Evolutionary conservation across 2,113 vertebrate species (phyloP).

Genomic region (Salminus brasiliensis): DNA sequence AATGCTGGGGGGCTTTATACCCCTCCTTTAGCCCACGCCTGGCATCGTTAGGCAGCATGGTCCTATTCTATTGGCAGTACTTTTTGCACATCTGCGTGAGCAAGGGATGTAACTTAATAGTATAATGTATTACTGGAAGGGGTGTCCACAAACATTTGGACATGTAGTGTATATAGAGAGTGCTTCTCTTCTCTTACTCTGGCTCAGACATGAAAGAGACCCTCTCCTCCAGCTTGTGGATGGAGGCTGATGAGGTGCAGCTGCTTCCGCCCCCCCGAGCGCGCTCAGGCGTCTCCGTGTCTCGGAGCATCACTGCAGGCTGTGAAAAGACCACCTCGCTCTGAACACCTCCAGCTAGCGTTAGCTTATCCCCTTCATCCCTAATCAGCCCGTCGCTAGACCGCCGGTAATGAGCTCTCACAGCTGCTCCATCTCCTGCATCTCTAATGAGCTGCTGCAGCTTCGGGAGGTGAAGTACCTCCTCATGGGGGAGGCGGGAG

Average conservation of each 20-base stretch:
- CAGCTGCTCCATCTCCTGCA: background rate
- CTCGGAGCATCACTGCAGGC: constrained; percentile 5
- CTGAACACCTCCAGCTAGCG: background rate
- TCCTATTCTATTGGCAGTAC: no score
- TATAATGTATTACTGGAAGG: no score
- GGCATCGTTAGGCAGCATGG: no score
- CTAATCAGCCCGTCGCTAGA: background rate
- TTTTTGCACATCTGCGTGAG: no score
- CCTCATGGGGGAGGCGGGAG: background rate
- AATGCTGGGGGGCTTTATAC: no score
- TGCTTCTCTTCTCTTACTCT: no score
- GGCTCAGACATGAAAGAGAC: no score
- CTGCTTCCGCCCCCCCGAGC: constrained; percentile 29
- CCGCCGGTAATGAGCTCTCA: background rate
- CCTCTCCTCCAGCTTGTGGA: no score
- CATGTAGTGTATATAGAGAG: no score
- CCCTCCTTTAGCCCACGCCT: no score
- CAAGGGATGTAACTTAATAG: no score
- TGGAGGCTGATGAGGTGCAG: background rate
- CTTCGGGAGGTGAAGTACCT: background rate
- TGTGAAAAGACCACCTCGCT: background rate
- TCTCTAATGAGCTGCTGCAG: background rate
- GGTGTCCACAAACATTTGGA: no score
- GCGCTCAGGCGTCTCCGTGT: constrained; percentile 23
- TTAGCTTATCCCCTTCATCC: background rate